Conservation (phyloP, 2,888 invertebrate species). For the Drosophila fungiperda region DNA sequence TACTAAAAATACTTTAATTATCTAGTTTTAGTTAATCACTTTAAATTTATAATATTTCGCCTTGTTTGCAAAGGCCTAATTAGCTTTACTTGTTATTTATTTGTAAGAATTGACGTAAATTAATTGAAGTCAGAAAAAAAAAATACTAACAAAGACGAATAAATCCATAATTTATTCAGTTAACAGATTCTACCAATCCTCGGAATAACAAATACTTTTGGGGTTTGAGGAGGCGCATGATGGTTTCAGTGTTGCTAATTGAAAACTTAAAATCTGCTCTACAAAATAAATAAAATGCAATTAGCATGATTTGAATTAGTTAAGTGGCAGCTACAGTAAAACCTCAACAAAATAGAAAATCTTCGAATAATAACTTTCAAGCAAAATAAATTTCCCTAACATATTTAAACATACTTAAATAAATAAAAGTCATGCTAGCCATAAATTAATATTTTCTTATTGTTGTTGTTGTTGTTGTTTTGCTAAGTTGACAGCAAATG, state of each 20-base stretch:
- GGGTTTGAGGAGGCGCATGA: neutral
- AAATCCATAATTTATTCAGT: constrained; percentile 23
- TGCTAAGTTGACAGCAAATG: neutral
- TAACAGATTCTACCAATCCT: neutral
- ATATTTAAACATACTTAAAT: neutral
- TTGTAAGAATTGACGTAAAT: neutral
- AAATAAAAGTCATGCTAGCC: neutral
- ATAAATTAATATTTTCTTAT: neutral
- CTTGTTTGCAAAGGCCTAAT: neutral
- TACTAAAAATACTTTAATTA: neutral
- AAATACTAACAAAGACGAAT: neutral
- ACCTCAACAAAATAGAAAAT: neutral
- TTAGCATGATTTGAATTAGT: constrained; percentile 85
- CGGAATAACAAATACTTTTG: neutral
- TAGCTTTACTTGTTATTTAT: neutral
- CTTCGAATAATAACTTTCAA: neutral
- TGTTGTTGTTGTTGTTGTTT: too few relatives aligned
- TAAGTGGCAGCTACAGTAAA: constrained; percentile 75
- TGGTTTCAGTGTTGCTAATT: constrained; percentile 50
- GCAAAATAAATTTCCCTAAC: neutral
- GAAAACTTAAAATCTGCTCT: constrained; percentile 78
- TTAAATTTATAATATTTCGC: neutral
- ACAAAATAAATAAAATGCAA: constrained; percentile 85
- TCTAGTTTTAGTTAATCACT: neutral
- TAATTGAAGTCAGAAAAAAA: neutral